A percentile compares a stretch with the other conserved stretches of the same genome.
Conservation (phyloP, 2,888 invertebrate genomes). For the Andricus quercusramuli region DNA sequence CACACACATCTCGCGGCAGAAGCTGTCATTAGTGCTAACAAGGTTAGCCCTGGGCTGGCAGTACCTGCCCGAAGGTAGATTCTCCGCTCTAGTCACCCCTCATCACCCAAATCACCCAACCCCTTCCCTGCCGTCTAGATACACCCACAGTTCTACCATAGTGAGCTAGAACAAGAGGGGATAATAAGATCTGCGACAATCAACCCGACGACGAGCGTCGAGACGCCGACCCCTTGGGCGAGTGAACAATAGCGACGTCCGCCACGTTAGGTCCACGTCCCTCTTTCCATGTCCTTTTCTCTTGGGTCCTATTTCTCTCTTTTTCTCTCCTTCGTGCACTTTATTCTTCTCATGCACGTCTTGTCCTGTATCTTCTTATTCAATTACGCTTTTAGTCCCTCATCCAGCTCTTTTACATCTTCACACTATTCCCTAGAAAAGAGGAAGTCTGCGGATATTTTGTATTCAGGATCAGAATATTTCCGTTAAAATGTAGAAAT, state of each 20-base stretch:
- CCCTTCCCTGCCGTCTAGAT: constrained; percentile 54
- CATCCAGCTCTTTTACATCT: constrained; percentile 25
- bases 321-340: constrained; percentile 47
- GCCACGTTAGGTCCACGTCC: constrained; percentile 71
- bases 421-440: constrained; percentile 17
- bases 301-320: constrained; percentile 41
- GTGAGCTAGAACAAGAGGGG: constrained; percentile 68
- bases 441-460: neutral
- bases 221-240: constrained; percentile 67
- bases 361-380: constrained; percentile 35
- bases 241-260: constrained; percentile 68
- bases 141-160: constrained; percentile 56
- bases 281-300: constrained; percentile 49
- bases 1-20: constrained; percentile 65
- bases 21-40: constrained; percentile 76
- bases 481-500: too few species aligned
- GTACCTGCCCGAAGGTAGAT: constrained; percentile 48
- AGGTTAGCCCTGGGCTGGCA: constrained; percentile 69
- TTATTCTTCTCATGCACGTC: constrained; percentile 36
- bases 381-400: constrained; percentile 2
- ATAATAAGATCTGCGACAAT: constrained; percentile 77
- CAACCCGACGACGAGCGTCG: constrained; percentile 64
- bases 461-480: neutral
- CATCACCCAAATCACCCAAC: constrained; percentile 53
- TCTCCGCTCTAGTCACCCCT: constrained; percentile 54